Evolutionary conservation across 2,797 vertebrate genomes (phyloP).

Genomic region (Acipenser oxyrinchus): DNA sequence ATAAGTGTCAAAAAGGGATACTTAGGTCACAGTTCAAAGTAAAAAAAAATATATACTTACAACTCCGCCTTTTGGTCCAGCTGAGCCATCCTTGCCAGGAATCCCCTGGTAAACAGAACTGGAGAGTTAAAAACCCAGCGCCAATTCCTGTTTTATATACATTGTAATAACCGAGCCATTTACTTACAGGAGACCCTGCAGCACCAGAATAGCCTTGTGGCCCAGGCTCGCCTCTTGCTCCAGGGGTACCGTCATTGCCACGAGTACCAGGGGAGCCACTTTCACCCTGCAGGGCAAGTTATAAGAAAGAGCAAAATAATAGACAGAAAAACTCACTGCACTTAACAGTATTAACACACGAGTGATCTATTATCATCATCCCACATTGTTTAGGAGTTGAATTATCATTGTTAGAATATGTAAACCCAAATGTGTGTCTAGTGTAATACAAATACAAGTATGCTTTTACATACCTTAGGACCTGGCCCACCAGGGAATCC

Average conservation of each 20-base stretch:
- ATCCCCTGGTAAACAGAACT: conserved; percentile 44
- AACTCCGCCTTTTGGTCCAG: conserved; percentile 59
- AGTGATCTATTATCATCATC: too few species aligned
- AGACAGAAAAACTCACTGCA: too few species aligned
- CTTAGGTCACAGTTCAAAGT: not conserved
- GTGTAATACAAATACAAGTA: not conserved
- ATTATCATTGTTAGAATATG: not conserved
- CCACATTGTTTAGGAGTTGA: too few species aligned
- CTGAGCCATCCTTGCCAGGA: conserved; percentile 53
- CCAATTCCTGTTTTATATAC: not conserved
- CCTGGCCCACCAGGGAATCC: conserved; percentile 67
- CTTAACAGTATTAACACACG: too few species aligned
- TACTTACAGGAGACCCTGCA: conserved; percentile 52
- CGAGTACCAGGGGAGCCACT: conserved; percentile 55
- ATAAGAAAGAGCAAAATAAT: not conserved
- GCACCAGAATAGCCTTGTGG: conserved; percentile 52
- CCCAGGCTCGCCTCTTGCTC: conserved; percentile 61
- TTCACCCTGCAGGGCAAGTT: conserved; percentile 52
- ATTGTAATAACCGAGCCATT: not conserved
- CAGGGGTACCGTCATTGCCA: conserved; percentile 53
- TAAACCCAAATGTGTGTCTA: not conserved
- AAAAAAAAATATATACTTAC: conserved; percentile 36
- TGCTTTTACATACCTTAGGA: conserved; percentile 53
- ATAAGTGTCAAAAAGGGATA: too few species aligned
- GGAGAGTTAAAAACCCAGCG: not conserved